Evolutionary conservation across 2,888 invertebrate genomes (phyloP).

Genomic region (Volucella bombylans): DNA sequence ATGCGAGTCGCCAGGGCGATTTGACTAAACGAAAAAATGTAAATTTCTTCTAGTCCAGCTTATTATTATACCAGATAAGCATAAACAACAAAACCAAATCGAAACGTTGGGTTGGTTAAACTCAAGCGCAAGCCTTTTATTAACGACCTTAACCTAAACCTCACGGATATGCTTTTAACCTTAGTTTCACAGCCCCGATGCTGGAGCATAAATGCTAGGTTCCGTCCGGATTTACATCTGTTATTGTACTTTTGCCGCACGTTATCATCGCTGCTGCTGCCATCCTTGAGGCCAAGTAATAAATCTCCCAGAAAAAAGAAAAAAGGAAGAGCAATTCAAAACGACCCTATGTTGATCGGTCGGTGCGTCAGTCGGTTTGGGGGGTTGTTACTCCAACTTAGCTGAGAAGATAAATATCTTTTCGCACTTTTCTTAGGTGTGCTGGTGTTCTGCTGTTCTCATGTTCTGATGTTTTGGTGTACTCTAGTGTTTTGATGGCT

Average conservation of each 20-base stretch:
- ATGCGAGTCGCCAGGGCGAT: not conserved
- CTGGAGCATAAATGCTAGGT: constrained; percentile 6
- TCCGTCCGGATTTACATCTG: constrained; percentile 32
- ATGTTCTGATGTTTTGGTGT: not conserved
- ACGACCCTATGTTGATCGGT: not conserved
- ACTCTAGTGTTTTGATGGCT: too few relatives aligned
- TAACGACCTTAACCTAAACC: not conserved
- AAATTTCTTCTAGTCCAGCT: constrained; percentile 13
- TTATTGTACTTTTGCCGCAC: constrained; percentile 24
- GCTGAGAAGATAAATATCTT: constrained; percentile 35
- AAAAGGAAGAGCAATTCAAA: constrained; percentile 11
- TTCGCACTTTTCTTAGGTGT: constrained; percentile 15
- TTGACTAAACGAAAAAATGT: constrained; percentile 4
- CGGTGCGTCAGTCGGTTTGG: not conserved
- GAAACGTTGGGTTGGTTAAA: constrained; percentile 25
- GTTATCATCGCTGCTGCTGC: not conserved
- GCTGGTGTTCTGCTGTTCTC: not conserved
- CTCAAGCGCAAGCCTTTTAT: constrained; percentile 34
- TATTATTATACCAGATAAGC: constrained; percentile 24
- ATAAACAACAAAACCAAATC: constrained; percentile 34
- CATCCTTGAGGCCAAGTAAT: constrained; percentile 41
- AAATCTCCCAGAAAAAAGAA: constrained; percentile 30
- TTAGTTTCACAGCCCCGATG: constrained; percentile 10
- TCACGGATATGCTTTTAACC: not conserved
- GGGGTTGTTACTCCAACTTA: constrained; percentile 25